Percentiles rank a stretch among this genome's conserved stretches.
Evolutionary conservation across 2,113 vertebrate genomes (phyloP).

Genomic region (Ctenodactylus gundi): DNA sequence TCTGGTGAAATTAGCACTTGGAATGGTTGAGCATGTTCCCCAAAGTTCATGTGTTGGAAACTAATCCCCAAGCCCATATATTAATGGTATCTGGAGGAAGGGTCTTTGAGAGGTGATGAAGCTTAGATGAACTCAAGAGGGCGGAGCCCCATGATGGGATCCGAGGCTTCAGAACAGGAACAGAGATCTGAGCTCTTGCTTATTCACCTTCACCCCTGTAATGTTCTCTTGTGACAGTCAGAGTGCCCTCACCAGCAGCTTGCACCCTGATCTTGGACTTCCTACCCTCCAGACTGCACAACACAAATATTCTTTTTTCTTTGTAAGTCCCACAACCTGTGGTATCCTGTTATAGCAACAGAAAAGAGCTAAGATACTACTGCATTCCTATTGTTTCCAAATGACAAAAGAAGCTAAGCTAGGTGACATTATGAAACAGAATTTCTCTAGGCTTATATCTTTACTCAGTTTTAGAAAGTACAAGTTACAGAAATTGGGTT

Average conservation of each 20-base stretch:
- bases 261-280: neutral
- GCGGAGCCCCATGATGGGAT: neutral
- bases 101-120: neutral
- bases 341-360: neutral
- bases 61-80: neutral
- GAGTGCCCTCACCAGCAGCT: neutral
- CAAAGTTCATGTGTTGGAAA: neutral
- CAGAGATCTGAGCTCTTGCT: neutral
- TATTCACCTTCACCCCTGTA: neutral
- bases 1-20: neutral
- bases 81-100: neutral
- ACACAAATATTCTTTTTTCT: neutral
- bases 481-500: neutral
- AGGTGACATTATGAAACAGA: neutral
- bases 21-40: neutral
- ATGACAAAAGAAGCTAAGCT: neutral
- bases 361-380: neutral
- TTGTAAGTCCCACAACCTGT: neutral
- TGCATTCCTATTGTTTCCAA: neutral
- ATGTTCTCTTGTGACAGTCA: neutral
- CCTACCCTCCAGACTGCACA: too few species aligned
- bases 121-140: neutral
- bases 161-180: neutral
- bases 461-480: neutral
- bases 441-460: neutral